Conservation (phyloP, 2,797 vertebrate species). For the Morus bassanus region DNA sequence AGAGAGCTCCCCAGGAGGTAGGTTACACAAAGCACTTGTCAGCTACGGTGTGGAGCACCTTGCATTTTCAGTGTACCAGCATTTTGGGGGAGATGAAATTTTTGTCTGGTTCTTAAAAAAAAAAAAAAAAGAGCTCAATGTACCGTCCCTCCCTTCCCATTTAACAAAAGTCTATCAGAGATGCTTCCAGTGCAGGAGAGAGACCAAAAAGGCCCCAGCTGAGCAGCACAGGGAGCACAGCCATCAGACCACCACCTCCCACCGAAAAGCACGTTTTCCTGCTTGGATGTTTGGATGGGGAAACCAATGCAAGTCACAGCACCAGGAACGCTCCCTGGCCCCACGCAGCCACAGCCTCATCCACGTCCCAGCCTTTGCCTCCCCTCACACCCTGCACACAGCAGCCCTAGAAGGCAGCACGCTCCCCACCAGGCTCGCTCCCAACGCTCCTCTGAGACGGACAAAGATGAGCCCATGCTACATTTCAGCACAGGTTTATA, state of each 20-base stretch:
- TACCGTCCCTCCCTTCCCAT: neutral
- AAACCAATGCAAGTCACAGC: neutral
- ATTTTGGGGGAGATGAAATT: neutral
- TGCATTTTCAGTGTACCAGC: neutral
- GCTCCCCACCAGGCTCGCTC: neutral
- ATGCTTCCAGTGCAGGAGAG: neutral
- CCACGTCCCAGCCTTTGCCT: neutral
- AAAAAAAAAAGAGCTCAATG: neutral
- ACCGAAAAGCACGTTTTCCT: neutral
- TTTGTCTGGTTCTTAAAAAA: neutral
- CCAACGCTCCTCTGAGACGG: rapidly evolving
- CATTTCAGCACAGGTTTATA: neutral
- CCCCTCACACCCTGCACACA: neutral
- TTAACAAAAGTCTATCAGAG: neutral
- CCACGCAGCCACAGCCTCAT: neutral
- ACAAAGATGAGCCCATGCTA: neutral
- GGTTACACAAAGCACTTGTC: neutral
- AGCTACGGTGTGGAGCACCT: neutral
- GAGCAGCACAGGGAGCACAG: neutral
- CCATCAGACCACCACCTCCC: neutral
- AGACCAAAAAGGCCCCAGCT: neutral
- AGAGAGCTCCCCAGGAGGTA: neutral
- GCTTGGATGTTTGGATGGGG: neutral
- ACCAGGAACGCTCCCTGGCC: neutral
- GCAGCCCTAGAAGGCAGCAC: neutral